Evolutionary conservation across 2,797 vertebrate genomes (phyloP), one percentile per base, ranked within the genome.

Genomic region (Falco columbarius): DNA sequence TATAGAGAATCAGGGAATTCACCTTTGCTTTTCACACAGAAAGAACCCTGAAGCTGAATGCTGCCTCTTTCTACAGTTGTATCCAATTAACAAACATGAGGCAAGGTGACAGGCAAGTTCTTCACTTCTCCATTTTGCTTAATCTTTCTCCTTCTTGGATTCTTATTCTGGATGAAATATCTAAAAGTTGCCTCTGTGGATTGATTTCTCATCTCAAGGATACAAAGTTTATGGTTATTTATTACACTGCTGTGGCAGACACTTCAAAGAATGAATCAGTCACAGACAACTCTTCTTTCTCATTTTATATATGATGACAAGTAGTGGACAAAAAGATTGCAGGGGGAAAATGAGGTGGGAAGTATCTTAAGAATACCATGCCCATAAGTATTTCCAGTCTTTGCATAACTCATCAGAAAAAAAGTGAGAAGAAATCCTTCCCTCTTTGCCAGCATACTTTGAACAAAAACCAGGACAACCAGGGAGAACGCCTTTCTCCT

Each of bases 181-280:
- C 73, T 89, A 46, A 73, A 76, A 47, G 19, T 87, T 80, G 34
- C 21, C 29, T 92, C 40, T 67, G 12, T 90, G 42, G 47, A 89
- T 82, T 95, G 77, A 91, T 94, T 95, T 94, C 79, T 93, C 51
- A 70, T 77, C 47, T 90, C 74, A 92, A 73, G n/a, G 63, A 91
- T 56, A 54, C 18, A 58, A 80, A 87, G 17, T 93, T 84, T 93
- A 73, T 26, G 6, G 47, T 76, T 94, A 91, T 90, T 95, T 93
- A 84, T 92, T 71, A 49, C 36, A 40, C 52, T 63, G 23, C 24
- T 77, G 47, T 63, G 67, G 38, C 10, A 84, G 44, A 63, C 42
- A 51, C 14, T 72, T 79, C 40, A 77, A 71, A 90, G 44, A 90
- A 76, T 42, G 38, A 91, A 72, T 83, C 36, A 81, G 23, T 7